These are phyloP conservation scores for Sceliomorpha sp. DNA, from an alignment of 2,888 invertebrate species.

Conservation along the genomic window DNA sequence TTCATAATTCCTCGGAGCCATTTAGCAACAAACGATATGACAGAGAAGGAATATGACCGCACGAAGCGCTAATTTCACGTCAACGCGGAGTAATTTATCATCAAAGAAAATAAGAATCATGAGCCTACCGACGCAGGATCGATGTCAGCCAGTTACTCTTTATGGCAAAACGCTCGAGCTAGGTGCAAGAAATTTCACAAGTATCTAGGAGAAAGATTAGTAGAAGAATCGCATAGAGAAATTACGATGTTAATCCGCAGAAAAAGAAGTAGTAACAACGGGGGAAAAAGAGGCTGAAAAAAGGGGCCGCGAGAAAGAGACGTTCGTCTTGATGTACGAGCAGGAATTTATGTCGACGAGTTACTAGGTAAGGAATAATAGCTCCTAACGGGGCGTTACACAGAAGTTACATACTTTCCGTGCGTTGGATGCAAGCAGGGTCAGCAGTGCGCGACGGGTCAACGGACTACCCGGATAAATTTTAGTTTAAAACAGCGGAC, in stretches of 20 bases:
- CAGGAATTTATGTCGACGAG: slow-evolving; percentile 29
- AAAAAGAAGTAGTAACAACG: slow-evolving; percentile 3
- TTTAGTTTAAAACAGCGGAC: slow-evolving; percentile 27
- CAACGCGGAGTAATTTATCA: slow-evolving; percentile 30
- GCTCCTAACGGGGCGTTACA: slow-evolving; percentile 24
- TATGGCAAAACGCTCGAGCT: slow-evolving; percentile 17
- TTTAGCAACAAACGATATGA: slow-evolving; percentile 12
- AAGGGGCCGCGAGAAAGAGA: slow-evolving; percentile 9
- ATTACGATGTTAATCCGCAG: slow-evolving; percentile 29
- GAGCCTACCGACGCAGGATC: slow-evolving; percentile 15
- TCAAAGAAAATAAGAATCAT: slow-evolving; percentile 17
- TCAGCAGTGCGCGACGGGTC: slow-evolving; percentile 15
- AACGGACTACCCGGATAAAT: slow-evolving; percentile 25
- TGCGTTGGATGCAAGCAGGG: slow-evolving; percentile 16
- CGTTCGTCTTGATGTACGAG: slow-evolving; percentile 24
- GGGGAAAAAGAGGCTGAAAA: background rate
- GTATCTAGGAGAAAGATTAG: slow-evolving; percentile 13
- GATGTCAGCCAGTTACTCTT: slow-evolving; percentile 32
- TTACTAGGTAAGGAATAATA: slow-evolving; percentile 26
- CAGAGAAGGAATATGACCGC: slow-evolving; percentile 8
- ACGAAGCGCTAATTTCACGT: slow-evolving; percentile 27
- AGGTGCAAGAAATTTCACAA: slow-evolving; percentile 29
- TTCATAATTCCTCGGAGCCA: slow-evolving; percentile 15
- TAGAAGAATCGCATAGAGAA: slow-evolving; percentile 6
- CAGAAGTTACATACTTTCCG: slow-evolving; percentile 31